Evolutionary conservation across 2,113 vertebrate species (phyloP).

Genomic region (Oostethus manadensis): DNA sequence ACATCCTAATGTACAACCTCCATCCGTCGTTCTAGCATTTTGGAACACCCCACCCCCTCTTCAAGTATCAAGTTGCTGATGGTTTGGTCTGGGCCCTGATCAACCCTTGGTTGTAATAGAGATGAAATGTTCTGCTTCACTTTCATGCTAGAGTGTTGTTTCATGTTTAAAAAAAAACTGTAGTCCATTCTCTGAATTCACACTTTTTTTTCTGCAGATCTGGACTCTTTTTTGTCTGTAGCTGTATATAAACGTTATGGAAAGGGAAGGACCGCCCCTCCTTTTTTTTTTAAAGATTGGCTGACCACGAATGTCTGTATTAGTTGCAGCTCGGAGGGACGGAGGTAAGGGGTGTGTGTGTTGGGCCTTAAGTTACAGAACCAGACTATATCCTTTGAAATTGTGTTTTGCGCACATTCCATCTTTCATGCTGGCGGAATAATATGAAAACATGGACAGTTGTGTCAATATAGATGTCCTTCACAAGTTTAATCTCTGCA

Average conservation of each 20-base stretch:
- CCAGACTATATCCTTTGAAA: constrained; percentile 76
- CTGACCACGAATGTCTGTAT: constrained; percentile 34
- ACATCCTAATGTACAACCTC: constrained; percentile 31
- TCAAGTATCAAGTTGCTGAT: constrained; percentile 14
- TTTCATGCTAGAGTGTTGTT: constrained; percentile 26
- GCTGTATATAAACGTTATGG: constrained; percentile 14
- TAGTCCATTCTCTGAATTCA: constrained; percentile 7
- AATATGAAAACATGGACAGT: constrained; percentile 25
- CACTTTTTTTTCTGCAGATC: constrained; percentile 9
- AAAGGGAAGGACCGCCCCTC: constrained; percentile 8
- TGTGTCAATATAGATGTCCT: constrained; percentile 15
- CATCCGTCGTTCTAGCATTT: constrained; percentile 47
- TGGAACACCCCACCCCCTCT: neutral
- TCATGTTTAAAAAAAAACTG: constrained; percentile 8
- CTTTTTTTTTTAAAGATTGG: constrained; percentile 21
- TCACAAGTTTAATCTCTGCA: constrained; percentile 55
- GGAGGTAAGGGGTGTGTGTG: neutral
- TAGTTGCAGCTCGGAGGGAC: constrained; percentile 19
- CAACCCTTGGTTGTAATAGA: constrained; percentile 4
- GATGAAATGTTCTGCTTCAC: constrained; percentile 25
- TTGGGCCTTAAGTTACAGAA: constrained; percentile 39
- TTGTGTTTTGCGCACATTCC: constrained; percentile 65
- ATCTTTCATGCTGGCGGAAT: constrained; percentile 74
- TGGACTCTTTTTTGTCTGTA: constrained; percentile 11
- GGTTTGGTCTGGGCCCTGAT: constrained; percentile 49